Evolutionary conservation across 2,113 vertebrate species (phyloP), one percentile per base, ranked within the genome.

Genomic region (Percopsis transmontana): DNA sequence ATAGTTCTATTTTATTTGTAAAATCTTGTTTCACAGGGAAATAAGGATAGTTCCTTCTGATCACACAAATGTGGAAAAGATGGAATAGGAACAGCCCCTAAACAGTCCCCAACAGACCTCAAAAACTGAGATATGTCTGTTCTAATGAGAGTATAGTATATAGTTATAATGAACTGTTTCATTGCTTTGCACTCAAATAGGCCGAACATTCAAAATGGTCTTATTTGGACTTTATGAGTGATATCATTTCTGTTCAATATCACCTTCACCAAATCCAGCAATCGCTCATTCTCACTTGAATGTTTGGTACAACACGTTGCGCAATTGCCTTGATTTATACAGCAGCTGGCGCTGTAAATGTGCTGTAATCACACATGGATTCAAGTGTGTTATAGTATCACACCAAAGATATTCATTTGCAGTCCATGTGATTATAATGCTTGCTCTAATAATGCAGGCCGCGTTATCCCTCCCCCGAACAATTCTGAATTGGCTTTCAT

Each of bases 271-370:
- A 83, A 80, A 84, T 66, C 59, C 74, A 63, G 73, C 63, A 59
- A 66, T 70, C 9, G 51, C 72, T 82, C 72, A 47, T 55, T 85
- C 80, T 45, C 16, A 82, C 80, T 63, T 61, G 79, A 72, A 63
- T 3, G 64, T 86, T 81, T 72, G 72, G 81, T 84, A 83, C 79
- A 81, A 70, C 33, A 8, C 57, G 8, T 57, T 57, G 74, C 81
- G 66, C 74, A 67, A 82, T 68, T 66, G 64, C 45, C 56, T 56
- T 53, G 63, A 80, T 89, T 85, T 77, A 80, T 82, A 70, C 86
- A 74, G 82, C 89, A 88, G 89, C 86, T 86, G 86, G 74, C 80
- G 82, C 69, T 68, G 68, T 84, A 77, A 83, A 88, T 79, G 82
- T 82, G 79, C 74, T 74, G 83, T 87, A 87, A 85, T 88, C 85